phyloP scores from a whole-genome alignment of 2,888 invertebrate species.

The Petrolisthes cinctipes region DNA sequence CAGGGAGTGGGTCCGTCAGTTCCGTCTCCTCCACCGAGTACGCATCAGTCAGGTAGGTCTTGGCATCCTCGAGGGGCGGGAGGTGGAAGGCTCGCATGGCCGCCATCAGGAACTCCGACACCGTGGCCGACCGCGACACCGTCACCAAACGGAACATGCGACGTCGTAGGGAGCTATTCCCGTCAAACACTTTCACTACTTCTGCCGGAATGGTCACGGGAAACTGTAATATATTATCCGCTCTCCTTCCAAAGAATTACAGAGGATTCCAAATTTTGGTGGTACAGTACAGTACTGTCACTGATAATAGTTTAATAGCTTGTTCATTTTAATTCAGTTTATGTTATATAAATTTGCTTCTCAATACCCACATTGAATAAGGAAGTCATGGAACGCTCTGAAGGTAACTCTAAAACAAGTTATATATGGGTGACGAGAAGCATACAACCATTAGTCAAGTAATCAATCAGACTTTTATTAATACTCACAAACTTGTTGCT shows the following conservation, averaged over 20 bases:
- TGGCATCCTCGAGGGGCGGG: conserved; percentile 69
- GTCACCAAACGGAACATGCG: conserved; percentile 92
- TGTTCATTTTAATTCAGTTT: too few species aligned
- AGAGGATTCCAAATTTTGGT: too few species aligned
- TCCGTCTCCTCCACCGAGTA: conserved; percentile 80
- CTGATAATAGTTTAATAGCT: too few species aligned
- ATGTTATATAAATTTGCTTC: too few species aligned
- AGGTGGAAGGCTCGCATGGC: conserved; percentile 98
- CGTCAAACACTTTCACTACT: conserved; percentile 97
- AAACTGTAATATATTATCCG: conserved; percentile 48
- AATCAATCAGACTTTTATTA: too few species aligned
- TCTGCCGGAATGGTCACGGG: conserved; percentile 74
- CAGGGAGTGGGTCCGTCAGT: conserved; percentile 88
- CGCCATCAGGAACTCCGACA: conserved; percentile 89
- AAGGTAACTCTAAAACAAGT: too few species aligned
- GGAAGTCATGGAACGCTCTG: too few species aligned
- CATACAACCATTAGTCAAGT: too few species aligned
- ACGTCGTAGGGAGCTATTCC: conserved; percentile 92
- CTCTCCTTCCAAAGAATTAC: neutral
- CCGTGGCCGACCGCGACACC: conserved; percentile 88
- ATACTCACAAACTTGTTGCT: too few species aligned
- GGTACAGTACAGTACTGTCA: too few species aligned
- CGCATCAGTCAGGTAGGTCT: conserved; percentile 88
- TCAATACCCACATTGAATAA: too few species aligned
- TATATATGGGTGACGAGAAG: too few species aligned